Evolutionary conservation across 2,113 vertebrate genomes (phyloP).

Genomic region (Psittacara wagleri): DNA sequence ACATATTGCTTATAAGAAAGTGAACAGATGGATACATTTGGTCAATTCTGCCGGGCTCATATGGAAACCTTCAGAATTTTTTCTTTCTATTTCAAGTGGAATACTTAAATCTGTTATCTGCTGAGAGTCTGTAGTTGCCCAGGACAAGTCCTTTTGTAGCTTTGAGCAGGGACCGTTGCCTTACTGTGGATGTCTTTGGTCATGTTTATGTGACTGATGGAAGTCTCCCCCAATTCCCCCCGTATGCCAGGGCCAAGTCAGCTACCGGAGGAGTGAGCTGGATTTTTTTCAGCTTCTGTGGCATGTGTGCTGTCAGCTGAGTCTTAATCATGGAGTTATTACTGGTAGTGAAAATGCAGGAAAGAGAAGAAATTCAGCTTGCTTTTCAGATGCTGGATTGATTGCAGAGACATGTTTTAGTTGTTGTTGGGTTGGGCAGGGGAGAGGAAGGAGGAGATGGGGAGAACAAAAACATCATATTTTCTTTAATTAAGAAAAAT

Average conservation of each 20-base stretch:
- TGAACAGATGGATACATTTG: conserved; percentile 62
- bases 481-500: conserved; percentile 43
- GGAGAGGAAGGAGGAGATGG: not conserved
- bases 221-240: not conserved
- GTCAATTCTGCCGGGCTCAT: conserved; percentile 58
- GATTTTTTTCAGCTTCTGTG: conserved; percentile 19
- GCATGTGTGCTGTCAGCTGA: conserved; percentile 21
- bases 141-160: not conserved
- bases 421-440: not conserved
- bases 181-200: not conserved
- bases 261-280: conserved; percentile 34
- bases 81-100: conserved; percentile 48
- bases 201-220: not conserved
- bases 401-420: conserved; percentile 7
- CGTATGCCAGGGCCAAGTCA: not conserved
- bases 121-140: conserved; percentile 11
- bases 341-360: conserved; percentile 15
- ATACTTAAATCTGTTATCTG: conserved; percentile 50
- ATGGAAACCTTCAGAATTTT: conserved; percentile 61
- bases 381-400: not conserved
- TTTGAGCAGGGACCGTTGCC: not conserved
- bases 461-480: not conserved
- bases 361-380: conserved; percentile 10
- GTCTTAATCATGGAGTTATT: conserved; percentile 54
- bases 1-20: conserved; percentile 59